Conservation (phyloP, 2,888 invertebrate genomes). For the Mythimna vitellina region DNA sequence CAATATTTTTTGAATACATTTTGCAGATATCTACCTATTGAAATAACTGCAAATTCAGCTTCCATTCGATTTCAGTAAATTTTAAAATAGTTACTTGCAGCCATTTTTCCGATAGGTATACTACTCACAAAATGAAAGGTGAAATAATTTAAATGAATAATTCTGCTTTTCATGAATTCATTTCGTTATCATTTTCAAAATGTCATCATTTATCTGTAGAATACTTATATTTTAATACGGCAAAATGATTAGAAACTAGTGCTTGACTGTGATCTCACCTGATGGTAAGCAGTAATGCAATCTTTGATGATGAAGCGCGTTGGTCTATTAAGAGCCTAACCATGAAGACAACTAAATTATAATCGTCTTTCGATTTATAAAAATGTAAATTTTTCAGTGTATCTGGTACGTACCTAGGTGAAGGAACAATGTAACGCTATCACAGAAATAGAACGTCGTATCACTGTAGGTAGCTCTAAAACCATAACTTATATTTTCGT, state of each 20-base stretch:
- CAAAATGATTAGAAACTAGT: too few relatives aligned
- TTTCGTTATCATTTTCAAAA: not conserved
- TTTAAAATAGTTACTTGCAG: conserved; percentile 15
- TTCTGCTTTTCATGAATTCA: conserved; percentile 21
- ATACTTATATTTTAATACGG: not conserved
- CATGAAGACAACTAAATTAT: too few relatives aligned
- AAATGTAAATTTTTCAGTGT: not conserved
- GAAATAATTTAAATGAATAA: conserved; percentile 21
- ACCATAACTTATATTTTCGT: too few relatives aligned
- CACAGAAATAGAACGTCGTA: not conserved
- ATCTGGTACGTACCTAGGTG: not conserved
- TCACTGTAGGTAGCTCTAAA: not conserved
- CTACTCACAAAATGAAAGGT: conserved; percentile 6
- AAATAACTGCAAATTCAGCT: conserved; percentile 12
- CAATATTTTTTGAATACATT: conserved; percentile 9
- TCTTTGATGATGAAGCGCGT: too few relatives aligned
- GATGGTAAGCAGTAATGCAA: too few relatives aligned
- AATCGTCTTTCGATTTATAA: not conserved
- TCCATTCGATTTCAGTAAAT: conserved; percentile 25
- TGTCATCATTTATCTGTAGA: not conserved
- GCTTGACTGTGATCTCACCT: too few relatives aligned
- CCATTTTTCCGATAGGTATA: conserved; percentile 26
- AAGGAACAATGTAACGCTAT: not conserved
- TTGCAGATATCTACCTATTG: conserved; percentile 2
- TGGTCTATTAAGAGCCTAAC: too few relatives aligned